A percentile compares a stretch with the other conserved stretches of the same genome.
Evolutionary conservation across 1,140 invertebrate species (phyloP).

Genomic region (Aphaenogaster ashmeadi): DNA sequence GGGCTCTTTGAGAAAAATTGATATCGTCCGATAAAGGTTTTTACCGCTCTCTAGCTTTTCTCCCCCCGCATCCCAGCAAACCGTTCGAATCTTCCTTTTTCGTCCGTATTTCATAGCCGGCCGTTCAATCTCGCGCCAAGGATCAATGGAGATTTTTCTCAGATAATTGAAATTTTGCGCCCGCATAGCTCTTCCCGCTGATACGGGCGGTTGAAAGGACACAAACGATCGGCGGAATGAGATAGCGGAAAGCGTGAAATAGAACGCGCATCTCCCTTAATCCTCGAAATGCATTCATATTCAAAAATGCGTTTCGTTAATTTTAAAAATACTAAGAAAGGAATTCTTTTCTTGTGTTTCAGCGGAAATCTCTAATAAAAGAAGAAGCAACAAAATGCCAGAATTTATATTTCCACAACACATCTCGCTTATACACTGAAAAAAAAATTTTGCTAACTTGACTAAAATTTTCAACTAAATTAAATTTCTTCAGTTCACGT

Average conservation of each 20-base stretch:
- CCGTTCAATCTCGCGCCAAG: slow-evolving; percentile 57
- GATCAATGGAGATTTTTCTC: slow-evolving; percentile 63
- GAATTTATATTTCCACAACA: not conserved
- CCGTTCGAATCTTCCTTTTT: slow-evolving; percentile 33
- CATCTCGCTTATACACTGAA: not conserved
- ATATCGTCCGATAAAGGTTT: slow-evolving; percentile 60
- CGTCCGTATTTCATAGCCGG: slow-evolving; percentile 47
- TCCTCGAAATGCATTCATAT: slow-evolving; percentile 27
- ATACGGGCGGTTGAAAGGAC: slow-evolving; percentile 43
- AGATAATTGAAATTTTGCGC: slow-evolving; percentile 63
- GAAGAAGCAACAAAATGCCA: not conserved
- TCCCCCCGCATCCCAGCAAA: not conserved
- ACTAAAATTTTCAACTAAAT: no score
- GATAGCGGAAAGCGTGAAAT: slow-evolving; percentile 44
- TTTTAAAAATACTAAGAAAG: not conserved
- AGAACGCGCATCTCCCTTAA: slow-evolving; percentile 46
- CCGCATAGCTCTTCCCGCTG: slow-evolving; percentile 36
- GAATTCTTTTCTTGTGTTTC: not conserved
- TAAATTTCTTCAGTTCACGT: no score
- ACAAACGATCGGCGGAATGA: slow-evolving; percentile 14
- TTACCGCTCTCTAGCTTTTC: slow-evolving; percentile 20
- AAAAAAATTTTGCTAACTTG: no score
- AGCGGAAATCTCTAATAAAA: not conserved
- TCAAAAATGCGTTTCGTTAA: slow-evolving; percentile 32
- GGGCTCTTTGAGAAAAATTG: slow-evolving; percentile 59